Evolutionary conservation across 2,113 vertebrate species (phyloP).

Genomic region (Marmota monax): DNA sequence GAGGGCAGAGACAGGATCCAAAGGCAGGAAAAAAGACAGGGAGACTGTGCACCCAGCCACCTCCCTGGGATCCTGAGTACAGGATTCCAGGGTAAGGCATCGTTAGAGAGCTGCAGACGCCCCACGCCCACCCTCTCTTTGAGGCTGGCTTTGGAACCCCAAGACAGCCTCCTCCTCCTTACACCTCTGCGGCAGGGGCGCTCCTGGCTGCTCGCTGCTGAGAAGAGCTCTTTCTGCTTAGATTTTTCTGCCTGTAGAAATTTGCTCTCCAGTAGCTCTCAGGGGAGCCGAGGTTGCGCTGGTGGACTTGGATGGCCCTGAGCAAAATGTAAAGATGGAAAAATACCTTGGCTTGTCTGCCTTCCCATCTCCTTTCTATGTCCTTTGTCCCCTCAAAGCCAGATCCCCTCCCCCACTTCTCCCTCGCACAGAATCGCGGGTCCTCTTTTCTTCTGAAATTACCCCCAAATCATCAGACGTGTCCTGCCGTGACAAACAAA

Average conservation of each 20-base stretch:
- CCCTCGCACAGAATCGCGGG: fast-evolving
- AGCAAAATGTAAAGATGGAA: slow-evolving; percentile 76
- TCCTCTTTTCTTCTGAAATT: slow-evolving; percentile 37
- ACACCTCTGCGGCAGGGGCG: background rate
- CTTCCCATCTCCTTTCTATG: slow-evolving; percentile 40
- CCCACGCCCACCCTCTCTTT: fast-evolving
- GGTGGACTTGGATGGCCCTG: slow-evolving; percentile 60
- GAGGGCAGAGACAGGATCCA: background rate
- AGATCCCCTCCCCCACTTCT: background rate
- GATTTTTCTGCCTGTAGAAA: slow-evolving; percentile 70
- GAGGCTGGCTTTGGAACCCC: background rate
- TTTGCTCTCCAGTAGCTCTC: slow-evolving; percentile 66
- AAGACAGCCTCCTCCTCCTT: background rate
- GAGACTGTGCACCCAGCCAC: background rate
- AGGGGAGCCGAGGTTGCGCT: slow-evolving; percentile 33
- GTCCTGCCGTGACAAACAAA: slow-evolving; percentile 2
- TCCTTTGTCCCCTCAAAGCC: slow-evolving; percentile 79
- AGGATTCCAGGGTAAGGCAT: background rate
- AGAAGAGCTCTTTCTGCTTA: background rate
- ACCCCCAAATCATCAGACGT: slow-evolving; percentile 33
- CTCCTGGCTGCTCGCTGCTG: background rate
- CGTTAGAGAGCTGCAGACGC: background rate
- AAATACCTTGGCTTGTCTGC: slow-evolving; percentile 63
- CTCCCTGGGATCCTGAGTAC: background rate
- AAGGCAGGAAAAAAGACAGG: background rate